Conservation (phyloP, 2,113 vertebrate species). For the Carassius carassius region DNA sequence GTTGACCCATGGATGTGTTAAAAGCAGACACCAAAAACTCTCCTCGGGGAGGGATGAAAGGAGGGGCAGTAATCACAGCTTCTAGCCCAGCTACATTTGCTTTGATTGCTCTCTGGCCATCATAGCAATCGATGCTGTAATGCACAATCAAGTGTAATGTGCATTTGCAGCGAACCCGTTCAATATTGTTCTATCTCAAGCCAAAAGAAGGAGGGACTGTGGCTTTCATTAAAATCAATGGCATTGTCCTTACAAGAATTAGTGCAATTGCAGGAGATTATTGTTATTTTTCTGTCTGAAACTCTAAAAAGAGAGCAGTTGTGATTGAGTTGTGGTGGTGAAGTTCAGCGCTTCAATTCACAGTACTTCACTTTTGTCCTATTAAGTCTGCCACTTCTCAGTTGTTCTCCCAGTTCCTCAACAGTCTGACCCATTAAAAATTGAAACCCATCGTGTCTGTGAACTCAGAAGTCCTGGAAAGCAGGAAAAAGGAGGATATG, state of each 20-base stretch:
- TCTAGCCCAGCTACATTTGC: constrained; percentile 30
- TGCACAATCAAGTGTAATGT: constrained; percentile 51
- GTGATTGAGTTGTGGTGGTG: background rate
- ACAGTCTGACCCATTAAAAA: constrained; percentile 25
- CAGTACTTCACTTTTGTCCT: constrained; percentile 20
- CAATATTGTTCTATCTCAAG: constrained; percentile 34
- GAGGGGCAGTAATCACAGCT: constrained; percentile 43
- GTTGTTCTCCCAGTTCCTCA: background rate
- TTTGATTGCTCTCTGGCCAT: constrained; percentile 44
- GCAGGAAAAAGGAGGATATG: background rate
- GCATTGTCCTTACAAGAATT: constrained; percentile 46
- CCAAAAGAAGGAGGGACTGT: constrained; percentile 8
- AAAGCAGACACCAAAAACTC: constrained; percentile 32
- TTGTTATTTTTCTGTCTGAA: constrained; percentile 25
- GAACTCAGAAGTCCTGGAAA: background rate
- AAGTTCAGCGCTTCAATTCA: constrained; percentile 3
- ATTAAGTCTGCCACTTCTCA: constrained; percentile 11
- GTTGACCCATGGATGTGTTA: background rate
- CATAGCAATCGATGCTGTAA: constrained; percentile 43
- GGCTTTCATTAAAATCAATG: constrained; percentile 49
- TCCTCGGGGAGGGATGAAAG: background rate
- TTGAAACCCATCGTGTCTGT: background rate
- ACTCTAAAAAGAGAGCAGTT: background rate
- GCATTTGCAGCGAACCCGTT: constrained; percentile 29
- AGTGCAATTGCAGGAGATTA: constrained; percentile 18